Percentiles rank a stretch among this genome's conserved stretches.
Conservation (phyloP, 2,113 vertebrate genomes). For the Dermatemys mawii region DNA sequence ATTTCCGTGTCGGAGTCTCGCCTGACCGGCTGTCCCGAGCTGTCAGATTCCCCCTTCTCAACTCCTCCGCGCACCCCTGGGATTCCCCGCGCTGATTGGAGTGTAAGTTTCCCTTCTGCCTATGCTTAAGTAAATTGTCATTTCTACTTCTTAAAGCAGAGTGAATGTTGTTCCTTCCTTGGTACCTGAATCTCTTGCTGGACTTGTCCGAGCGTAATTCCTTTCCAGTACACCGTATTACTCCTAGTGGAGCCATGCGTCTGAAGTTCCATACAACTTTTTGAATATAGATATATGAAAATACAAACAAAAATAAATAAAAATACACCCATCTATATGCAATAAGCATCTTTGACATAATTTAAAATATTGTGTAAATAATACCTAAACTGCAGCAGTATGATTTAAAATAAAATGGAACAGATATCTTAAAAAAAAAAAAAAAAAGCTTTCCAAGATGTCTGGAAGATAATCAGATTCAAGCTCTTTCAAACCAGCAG, state of each 20-base stretch:
- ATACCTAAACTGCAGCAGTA: neutral
- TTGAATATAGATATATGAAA: neutral
- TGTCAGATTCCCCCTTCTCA: too few species aligned
- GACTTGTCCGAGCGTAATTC: too few species aligned
- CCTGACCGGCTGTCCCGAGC: too few species aligned
- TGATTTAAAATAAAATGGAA: neutral
- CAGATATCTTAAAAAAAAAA: neutral
- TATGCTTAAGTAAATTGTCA: too few species aligned
- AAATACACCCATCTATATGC: neutral
- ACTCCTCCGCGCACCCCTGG: too few species aligned
- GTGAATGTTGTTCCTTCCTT: too few species aligned
- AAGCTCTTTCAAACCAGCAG: rapidly evolving
- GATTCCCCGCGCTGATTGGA: too few species aligned
- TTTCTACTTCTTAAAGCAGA: too few species aligned
- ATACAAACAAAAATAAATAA: neutral
- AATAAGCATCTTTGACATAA: neutral
- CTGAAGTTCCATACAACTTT: neutral
- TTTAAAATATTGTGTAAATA: neutral
- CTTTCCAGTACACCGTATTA: too few species aligned
- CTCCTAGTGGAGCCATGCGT: rapidly evolving
- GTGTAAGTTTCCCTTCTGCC: too few species aligned
- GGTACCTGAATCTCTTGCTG: too few species aligned
- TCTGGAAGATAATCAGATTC: neutral
- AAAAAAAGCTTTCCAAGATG: neutral
- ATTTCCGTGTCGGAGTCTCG: too few species aligned